phyloP scores from a whole-genome alignment of 2,113 vertebrate species.

The Amazona vittata region DNA sequence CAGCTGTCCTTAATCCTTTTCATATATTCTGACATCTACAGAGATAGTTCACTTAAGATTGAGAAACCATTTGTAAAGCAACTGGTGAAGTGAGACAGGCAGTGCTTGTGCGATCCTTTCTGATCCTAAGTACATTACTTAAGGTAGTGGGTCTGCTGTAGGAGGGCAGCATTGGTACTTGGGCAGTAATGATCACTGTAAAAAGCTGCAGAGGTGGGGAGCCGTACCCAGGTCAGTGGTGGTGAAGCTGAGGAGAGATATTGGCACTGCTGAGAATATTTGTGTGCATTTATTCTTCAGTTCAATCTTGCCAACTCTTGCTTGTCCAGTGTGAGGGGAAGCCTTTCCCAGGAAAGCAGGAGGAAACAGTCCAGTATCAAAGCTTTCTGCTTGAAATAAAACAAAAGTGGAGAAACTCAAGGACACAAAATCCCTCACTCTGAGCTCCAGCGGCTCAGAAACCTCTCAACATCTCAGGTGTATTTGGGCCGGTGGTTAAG shows the following conservation, averaged over 20 bases:
- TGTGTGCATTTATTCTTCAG: neutral
- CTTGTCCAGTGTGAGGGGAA: neutral
- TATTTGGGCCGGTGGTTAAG: neutral
- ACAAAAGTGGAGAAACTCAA: neutral
- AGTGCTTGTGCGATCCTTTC: neutral
- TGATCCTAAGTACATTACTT: neutral
- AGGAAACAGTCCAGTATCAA: neutral
- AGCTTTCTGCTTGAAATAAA: neutral
- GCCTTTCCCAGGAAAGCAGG: neutral
- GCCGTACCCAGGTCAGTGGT: accelerated
- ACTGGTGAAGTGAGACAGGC: neutral
- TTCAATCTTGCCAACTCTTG: neutral
- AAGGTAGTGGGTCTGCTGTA: accelerated
- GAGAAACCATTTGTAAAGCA: neutral
- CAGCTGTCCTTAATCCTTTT: neutral
- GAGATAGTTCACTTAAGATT: neutral
- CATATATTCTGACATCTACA: neutral
- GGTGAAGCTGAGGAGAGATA: neutral
- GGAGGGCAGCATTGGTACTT: neutral
- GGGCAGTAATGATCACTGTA: neutral
- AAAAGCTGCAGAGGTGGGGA: neutral
- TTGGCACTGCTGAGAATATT: neutral
- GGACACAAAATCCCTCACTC: neutral
- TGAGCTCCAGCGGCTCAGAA: neutral
- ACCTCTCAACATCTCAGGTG: neutral